Conservation (phyloP, 2,113 vertebrate genomes). For the Heptranchias perlo region DNA sequence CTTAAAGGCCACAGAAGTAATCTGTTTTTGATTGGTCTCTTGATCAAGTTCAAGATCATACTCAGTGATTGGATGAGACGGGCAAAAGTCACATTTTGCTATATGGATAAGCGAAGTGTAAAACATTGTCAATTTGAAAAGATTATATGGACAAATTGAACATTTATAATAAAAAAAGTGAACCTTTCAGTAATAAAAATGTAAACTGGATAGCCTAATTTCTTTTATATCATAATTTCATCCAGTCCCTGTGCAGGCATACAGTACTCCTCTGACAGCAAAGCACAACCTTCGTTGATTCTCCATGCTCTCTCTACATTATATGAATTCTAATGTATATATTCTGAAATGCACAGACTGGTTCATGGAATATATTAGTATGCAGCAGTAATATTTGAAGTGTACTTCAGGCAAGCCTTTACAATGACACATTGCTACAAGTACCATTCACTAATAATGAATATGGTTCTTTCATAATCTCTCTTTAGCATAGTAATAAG, state of each 20-base stretch:
- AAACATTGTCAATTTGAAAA: neutral
- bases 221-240: neutral
- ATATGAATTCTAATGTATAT: slow-evolving; percentile 2
- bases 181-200: slow-evolving; percentile 2
- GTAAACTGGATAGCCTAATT: neutral
- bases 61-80: neutral
- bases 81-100: slow-evolving; percentile 1
- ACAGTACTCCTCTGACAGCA: neutral
- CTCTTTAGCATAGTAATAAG: neutral
- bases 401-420: slow-evolving; percentile 17
- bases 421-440: neutral
- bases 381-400: neutral
- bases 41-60: slow-evolving; percentile 13
- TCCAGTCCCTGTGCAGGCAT: neutral
- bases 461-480: neutral
- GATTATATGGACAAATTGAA: neutral
- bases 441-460: slow-evolving; percentile 19
- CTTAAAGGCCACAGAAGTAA: neutral
- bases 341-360: neutral
- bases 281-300: neutral
- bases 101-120: neutral
- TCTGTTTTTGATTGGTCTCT: neutral
- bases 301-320: neutral
- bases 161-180: neutral
- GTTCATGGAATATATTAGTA: neutral